Evolutionary conservation across 2,797 vertebrate species (phyloP).

Genomic region (Cossypha polioptera): DNA sequence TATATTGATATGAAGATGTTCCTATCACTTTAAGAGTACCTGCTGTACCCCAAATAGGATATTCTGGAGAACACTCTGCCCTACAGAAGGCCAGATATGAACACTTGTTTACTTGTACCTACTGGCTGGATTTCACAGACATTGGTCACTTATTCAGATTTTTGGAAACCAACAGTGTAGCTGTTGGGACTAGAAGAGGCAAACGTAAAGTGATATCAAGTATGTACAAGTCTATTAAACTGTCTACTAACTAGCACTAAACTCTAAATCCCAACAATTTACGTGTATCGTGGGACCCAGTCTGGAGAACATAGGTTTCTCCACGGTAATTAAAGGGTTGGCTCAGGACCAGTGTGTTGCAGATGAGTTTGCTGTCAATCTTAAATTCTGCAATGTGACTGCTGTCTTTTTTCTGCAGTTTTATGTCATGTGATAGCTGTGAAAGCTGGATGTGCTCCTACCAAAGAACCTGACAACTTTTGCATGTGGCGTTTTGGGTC

Average conservation of each 20-base stretch:
- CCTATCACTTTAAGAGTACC: neutral
- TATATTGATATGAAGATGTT: neutral
- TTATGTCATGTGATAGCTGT: constrained; percentile 34
- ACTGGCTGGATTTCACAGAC: neutral
- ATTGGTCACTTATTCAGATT: neutral
- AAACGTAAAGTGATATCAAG: neutral
- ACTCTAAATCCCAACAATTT: neutral
- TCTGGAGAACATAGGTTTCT: neutral
- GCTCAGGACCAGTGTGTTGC: neutral
- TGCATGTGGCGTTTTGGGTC: neutral
- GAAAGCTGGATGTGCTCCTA: constrained; percentile 9
- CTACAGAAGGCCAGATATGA: neutral
- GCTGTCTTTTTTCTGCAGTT: constrained; percentile 19
- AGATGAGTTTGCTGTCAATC: constrained; percentile 19
- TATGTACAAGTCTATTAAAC: neutral
- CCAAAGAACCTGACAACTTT: constrained; percentile 9
- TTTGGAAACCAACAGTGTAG: neutral
- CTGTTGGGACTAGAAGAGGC: neutral
- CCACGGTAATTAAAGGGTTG: neutral
- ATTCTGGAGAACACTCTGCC: neutral
- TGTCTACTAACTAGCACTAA: neutral
- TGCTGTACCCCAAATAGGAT: neutral
- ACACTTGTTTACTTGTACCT: neutral
- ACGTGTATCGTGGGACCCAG: neutral
- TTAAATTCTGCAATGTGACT: neutral